phyloP scores from a whole-genome alignment of 1,140 invertebrate genomes.

The Batillaria attramentaria region DNA sequence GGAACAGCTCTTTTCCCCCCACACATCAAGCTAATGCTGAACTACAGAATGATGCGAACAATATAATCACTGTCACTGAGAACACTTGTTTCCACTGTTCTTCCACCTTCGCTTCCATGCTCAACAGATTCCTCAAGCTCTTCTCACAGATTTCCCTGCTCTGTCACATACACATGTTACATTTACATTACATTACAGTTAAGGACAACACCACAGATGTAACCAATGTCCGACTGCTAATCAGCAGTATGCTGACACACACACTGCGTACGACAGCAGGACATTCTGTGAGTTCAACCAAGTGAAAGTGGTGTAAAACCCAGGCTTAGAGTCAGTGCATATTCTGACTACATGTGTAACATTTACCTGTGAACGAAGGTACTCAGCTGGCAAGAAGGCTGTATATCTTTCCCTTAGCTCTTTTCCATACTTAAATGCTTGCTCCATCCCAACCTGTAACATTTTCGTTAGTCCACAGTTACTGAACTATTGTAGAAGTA shows the following conservation, averaged over 20 bases:
- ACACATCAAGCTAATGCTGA: neutral
- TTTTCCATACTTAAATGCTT: conserved; percentile 3
- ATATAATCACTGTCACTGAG: neutral
- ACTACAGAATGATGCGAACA: neutral
- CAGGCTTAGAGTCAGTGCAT: neutral
- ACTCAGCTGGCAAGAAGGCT: neutral
- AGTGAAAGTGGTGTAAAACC: no score
- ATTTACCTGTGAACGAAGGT: neutral
- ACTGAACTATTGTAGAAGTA: no score
- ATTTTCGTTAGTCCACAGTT: no score
- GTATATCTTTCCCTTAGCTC: neutral
- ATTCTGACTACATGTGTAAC: neutral
- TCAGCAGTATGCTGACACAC: neutral
- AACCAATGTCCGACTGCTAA: neutral
- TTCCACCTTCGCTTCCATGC: no score
- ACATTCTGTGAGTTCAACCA: neutral
- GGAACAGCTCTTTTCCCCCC: neutral
- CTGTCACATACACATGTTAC: no score
- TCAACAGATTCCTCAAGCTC: no score
- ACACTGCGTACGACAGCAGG: neutral
- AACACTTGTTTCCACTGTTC: no score
- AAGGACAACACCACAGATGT: neutral
- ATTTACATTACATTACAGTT: neutral
- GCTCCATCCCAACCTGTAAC: neutral
- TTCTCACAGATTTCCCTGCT: no score